These are phyloP conservation scores for Stenchaetothrips biformis DNA, from an alignment of 2,888 invertebrate species.

Conservation along the genomic window DNA sequence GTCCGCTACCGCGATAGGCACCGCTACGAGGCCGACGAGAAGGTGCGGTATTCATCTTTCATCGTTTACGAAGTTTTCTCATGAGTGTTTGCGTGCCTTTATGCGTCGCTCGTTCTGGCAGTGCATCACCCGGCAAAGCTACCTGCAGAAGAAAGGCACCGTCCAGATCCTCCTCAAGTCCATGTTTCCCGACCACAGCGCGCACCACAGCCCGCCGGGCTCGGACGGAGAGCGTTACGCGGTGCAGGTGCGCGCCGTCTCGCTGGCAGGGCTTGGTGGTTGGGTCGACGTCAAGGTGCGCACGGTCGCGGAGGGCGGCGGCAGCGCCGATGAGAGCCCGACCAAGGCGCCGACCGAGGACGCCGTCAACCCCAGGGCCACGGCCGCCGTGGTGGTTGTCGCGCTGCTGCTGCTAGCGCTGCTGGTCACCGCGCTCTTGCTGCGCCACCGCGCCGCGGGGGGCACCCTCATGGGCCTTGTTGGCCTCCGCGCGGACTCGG, in stretches of 20 bases:
- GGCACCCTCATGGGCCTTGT: not conserved
- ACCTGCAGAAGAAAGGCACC: not conserved
- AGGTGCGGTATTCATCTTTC: not conserved
- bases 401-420: not conserved
- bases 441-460: not conserved
- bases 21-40: not conserved
- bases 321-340: too few relatives aligned
- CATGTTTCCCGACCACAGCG: not conserved
- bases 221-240: not conserved
- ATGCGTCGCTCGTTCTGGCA: not conserved
- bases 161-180: not conserved
- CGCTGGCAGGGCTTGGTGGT: not conserved
- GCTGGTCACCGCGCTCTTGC: not conserved
- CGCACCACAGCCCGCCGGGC: not conserved
- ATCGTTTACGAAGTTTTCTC: not conserved
- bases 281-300: not conserved
- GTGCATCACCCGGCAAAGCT: not conserved
- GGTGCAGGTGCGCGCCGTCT: not conserved
- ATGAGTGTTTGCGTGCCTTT: not conserved
- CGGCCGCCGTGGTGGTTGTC: not conserved
- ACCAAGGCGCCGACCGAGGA: too few relatives aligned
- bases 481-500: not conserved
- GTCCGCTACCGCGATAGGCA: not conserved
- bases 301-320: not conserved
- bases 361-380: not conserved